Conservation (phyloP, 2,113 vertebrate species). For the Connochaetes taurinus region DNA sequence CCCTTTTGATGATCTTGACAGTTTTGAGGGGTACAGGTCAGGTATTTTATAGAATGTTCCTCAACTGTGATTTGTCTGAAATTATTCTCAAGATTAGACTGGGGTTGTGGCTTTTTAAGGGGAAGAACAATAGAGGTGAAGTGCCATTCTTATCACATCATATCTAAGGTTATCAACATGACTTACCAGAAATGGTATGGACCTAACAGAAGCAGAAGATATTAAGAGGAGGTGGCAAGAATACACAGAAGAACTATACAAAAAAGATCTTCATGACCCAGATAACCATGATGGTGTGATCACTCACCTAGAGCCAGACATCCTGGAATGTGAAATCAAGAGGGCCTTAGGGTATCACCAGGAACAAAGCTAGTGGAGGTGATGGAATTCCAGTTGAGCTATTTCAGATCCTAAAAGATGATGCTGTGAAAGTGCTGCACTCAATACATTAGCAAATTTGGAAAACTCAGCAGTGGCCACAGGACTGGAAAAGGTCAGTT, state of each 20-base stretch:
- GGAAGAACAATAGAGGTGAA: background rate
- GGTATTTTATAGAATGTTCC: background rate
- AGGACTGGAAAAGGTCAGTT: too few relatives aligned
- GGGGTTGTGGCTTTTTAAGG: background rate
- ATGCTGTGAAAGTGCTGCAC: background rate
- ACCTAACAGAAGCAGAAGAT: background rate
- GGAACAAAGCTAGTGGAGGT: background rate
- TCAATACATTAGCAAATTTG: too few relatives aligned
- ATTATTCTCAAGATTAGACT: background rate
- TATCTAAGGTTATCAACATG: background rate
- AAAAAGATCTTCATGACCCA: background rate
- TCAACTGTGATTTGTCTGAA: background rate
- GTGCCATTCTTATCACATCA: background rate
- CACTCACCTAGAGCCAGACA: background rate
- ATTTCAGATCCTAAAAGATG: background rate
- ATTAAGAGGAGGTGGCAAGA: background rate
- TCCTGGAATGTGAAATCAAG: background rate
- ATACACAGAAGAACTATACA: background rate
- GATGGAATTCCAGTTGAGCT: background rate
- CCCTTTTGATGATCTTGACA: conserved; percentile 1
- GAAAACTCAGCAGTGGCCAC: too few relatives aligned
- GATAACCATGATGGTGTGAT: background rate
- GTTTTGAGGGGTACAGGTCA: background rate
- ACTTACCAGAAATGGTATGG: background rate
- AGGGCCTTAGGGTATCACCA: background rate